Percentiles rank a stretch among this genome's conserved stretches.
These are phyloP conservation scores for Laupala kohalensis DNA, from an alignment of 1,140 invertebrate species.

Conservation along the genomic window DNA sequence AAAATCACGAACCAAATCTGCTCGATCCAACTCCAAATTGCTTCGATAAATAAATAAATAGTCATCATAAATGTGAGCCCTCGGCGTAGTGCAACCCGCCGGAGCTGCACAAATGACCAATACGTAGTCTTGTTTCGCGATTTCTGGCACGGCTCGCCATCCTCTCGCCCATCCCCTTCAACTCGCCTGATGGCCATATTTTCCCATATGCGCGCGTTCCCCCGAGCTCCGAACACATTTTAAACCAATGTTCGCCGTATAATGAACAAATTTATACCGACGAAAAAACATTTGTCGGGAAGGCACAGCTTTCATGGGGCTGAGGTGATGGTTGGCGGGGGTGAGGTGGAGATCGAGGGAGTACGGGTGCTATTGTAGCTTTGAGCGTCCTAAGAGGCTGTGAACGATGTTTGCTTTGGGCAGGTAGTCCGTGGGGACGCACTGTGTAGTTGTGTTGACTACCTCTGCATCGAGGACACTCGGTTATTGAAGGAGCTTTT, in stretches of 20 bases:
- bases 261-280: constrained; percentile 8
- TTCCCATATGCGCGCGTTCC: not conserved
- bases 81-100: not conserved
- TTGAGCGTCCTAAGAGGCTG: too few relatives aligned
- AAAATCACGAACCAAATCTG: not conserved
- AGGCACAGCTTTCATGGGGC: not conserved
- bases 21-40: not conserved
- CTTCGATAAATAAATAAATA: constrained; percentile 10
- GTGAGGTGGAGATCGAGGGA: not conserved
- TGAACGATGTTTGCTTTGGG: too few relatives aligned
- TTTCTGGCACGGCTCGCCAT: not conserved
- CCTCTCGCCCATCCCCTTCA: not conserved
- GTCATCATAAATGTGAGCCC: constrained; percentile 5
- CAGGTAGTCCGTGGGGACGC: too few relatives aligned
- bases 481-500: too few relatives aligned
- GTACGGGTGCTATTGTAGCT: too few relatives aligned
- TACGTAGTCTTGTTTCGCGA: not conserved
- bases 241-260: constrained; percentile 6
- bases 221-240: not conserved
- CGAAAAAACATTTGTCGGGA: constrained; percentile 7
- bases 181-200: not conserved
- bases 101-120: not conserved
- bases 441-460: too few relatives aligned
- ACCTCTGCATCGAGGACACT: too few relatives aligned
- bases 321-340: not conserved